Evolutionary conservation across 2,113 vertebrate species (phyloP), one percentile per base, ranked within the genome.

Genomic region (Saimiri boliviensis): DNA sequence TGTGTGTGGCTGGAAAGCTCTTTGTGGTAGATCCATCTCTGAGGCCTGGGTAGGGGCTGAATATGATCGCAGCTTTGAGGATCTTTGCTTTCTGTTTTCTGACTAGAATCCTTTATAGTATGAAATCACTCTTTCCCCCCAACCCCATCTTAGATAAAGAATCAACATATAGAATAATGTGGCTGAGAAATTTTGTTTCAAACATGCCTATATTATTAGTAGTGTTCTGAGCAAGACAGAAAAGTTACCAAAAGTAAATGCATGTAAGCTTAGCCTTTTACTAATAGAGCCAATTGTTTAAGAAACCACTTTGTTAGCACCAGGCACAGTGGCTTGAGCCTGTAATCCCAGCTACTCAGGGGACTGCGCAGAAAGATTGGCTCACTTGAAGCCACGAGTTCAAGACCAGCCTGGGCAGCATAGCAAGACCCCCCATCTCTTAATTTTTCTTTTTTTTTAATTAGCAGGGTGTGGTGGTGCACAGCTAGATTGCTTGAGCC

Each of bases 131-230:
- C 12, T 56, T 49, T 76, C 66, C 68, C 23, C 17, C 60, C n/a
- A n/a, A n/a, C 76, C 23, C 79, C 52, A 2, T 73, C 79, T 74
- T 81, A 77, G 94, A 23, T 3, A 81, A 89, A 60, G 63, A 89
- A 49, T 80, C 89, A 89, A 77, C n/a, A 37, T 56, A 52, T 13
- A 17, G 21, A 86, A 60, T 21, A 82, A 91, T 9, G 8, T 20
- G 70, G 63, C 52, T 83, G 85, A 86, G 40, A 60, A 73, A n/a
- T 84, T 93, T 93, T 37, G 58, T 68, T 96, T 87, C 63, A 85
- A 35, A 52, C 86, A 42, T 70, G 37, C 40, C n/a, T 45, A 23
- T 66, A 47, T 54, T 68, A 35, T 74, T 13, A 49, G 37, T 37
- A 63, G 23, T 56, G 40, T 45, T 58, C 60, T 73, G 6, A 91